Conservation (phyloP, 2,797 vertebrate genomes). For the Echiichthys vipera region DNA sequence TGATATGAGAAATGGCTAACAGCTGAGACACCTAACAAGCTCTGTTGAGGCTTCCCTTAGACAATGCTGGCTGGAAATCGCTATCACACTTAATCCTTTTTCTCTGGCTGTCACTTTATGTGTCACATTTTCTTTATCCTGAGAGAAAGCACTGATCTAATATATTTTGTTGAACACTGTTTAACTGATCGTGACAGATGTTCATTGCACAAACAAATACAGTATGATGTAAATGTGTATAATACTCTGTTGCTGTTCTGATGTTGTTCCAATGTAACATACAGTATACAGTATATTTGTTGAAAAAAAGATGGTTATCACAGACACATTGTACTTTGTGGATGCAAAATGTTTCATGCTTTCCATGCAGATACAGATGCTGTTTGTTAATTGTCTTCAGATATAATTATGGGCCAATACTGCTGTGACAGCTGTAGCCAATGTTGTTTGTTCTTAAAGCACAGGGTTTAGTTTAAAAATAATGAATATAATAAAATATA, state of each 20-base stretch:
- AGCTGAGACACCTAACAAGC: slow-evolving; percentile 71
- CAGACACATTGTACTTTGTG: slow-evolving; percentile 80
- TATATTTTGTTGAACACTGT: slow-evolving; percentile 68
- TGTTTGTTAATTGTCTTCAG: slow-evolving; percentile 78
- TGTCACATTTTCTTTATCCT: slow-evolving; percentile 73
- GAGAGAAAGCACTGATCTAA: slow-evolving; percentile 69
- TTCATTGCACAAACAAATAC: slow-evolving; percentile 76
- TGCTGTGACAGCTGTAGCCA: slow-evolving; percentile 83
- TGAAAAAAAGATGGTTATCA: slow-evolving; percentile 71
- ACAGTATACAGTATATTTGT: slow-evolving; percentile 83
- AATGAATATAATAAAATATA: slow-evolving; percentile 78
- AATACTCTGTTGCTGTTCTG: slow-evolving; percentile 80
- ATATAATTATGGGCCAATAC: slow-evolving; percentile 80
- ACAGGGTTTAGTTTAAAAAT: slow-evolving; percentile 83
- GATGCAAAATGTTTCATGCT: slow-evolving; percentile 77
- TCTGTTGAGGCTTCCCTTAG: slow-evolving; percentile 49
- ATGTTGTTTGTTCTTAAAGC: slow-evolving; percentile 83
- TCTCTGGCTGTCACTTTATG: slow-evolving; percentile 68
- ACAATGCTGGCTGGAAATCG: slow-evolving; percentile 64
- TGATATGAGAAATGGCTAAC: slow-evolving; percentile 73
- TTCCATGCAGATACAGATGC: slow-evolving; percentile 77
- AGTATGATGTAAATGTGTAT: slow-evolving; percentile 83
- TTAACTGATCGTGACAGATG: slow-evolving; percentile 59
- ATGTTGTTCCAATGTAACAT: slow-evolving; percentile 83
- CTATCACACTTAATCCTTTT: slow-evolving; percentile 60